A percentile compares a stretch with the other conserved stretches of the same genome.
These are phyloP conservation scores for Hydropsyche betteni DNA, from an alignment of 2,888 invertebrate genomes.

Conservation along the genomic window DNA sequence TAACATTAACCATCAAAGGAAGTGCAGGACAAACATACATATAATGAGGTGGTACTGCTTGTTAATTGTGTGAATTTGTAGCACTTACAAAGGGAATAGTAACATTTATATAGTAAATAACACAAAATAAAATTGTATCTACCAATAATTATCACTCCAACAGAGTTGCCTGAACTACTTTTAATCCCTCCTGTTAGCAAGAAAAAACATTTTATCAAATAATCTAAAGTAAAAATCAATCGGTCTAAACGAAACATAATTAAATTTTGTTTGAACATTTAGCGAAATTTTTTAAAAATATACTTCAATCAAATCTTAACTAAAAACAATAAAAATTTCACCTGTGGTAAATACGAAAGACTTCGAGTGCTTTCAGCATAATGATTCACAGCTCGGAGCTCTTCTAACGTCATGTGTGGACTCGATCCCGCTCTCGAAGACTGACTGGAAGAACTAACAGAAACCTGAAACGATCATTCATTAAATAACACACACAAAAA, in stretches of 20 bases:
- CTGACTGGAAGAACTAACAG: slow-evolving; percentile 78
- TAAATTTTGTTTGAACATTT: background rate
- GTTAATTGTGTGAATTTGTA: slow-evolving; percentile 1
- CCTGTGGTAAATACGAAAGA: slow-evolving; percentile 90
- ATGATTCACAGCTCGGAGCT: slow-evolving; percentile 84
- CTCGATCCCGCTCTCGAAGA: slow-evolving; percentile 75
- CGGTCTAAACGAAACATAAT: background rate
- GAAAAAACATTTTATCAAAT: slow-evolving; percentile 41
- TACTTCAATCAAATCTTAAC: background rate
- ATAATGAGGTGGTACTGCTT: slow-evolving; percentile 25
- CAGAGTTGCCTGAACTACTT: slow-evolving; percentile 47
- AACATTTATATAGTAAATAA: slow-evolving; percentile 19
- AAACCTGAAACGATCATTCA: slow-evolving; percentile 59
- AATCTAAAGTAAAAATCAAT: slow-evolving; percentile 1
- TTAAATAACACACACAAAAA: no score
- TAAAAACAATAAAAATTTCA: slow-evolving; percentile 61
- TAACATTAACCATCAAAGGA: background rate
- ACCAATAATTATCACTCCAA: slow-evolving; percentile 49
- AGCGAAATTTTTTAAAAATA: background rate
- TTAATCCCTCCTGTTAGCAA: slow-evolving; percentile 51
- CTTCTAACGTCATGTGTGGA: slow-evolving; percentile 82
- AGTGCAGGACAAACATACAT: slow-evolving; percentile 16
- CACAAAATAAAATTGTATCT: slow-evolving; percentile 45
- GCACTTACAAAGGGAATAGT: slow-evolving; percentile 15
- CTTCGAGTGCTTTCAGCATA: slow-evolving; percentile 93